Percentiles rank a stretch among this genome's conserved stretches.
Evolutionary conservation across 2,797 vertebrate genomes (phyloP).

Genomic region (Sebastes minor): DNA sequence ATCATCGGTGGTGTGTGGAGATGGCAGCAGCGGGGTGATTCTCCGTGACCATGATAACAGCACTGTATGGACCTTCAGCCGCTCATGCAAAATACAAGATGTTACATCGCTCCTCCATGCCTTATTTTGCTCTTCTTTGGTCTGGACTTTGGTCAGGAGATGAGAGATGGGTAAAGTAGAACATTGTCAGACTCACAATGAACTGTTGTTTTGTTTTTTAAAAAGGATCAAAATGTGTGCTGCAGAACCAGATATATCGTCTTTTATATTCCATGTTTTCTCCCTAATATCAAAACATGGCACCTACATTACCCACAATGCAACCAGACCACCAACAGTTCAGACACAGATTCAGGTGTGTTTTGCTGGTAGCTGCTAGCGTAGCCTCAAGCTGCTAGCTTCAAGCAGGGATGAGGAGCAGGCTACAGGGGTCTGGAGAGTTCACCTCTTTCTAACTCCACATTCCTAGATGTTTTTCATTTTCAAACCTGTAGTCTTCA

Average conservation of each 20-base stretch:
- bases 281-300: neutral
- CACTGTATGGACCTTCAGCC: neutral
- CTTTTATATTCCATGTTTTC: neutral
- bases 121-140: neutral
- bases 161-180: neutral
- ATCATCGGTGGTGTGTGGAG: conserved; percentile 1
- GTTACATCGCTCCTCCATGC: neutral
- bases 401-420: neutral
- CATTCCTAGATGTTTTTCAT: neutral
- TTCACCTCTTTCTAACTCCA: neutral
- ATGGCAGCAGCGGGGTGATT: neutral
- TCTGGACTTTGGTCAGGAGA: neutral
- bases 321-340: neutral
- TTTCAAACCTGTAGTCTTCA: neutral
- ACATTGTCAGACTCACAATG: neutral
- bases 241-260: neutral
- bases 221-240: neutral
- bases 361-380: neutral
- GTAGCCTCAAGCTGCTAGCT: neutral
- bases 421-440: neutral
- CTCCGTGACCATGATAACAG: conserved; percentile 27
- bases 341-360: neutral
- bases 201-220: neutral
- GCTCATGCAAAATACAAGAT: conserved; percentile 31
- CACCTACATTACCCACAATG: neutral